phyloP scores from a whole-genome alignment of 1,140 invertebrate species.

The Hypsibius dujardini region DNA sequence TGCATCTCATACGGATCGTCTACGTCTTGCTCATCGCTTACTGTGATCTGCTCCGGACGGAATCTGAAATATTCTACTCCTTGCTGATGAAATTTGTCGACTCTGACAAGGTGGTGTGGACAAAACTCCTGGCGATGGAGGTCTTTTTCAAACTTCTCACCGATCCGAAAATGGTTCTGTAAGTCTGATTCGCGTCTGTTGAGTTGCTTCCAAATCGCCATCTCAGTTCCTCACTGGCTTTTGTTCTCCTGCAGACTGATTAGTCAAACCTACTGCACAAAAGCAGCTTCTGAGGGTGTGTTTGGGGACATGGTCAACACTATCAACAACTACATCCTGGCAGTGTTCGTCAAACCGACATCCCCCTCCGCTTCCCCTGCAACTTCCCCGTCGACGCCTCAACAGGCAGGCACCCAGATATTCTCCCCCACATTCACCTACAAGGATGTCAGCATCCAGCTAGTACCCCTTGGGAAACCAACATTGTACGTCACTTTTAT shows the following conservation, averaged over 20 bases:
- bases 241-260: constrained; percentile 50
- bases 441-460: constrained; percentile 6
- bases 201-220: not conserved
- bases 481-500: not conserved
- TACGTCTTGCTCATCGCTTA: constrained; percentile 46
- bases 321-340: constrained; percentile 1
- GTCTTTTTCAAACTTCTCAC: constrained; percentile 69
- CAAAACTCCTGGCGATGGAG: constrained; percentile 77
- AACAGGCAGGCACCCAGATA: not conserved
- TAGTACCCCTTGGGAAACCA: not conserved
- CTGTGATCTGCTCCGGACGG: constrained; percentile 48
- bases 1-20: constrained; percentile 76
- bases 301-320: constrained; percentile 28
- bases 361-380: not conserved
- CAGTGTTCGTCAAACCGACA: constrained; percentile 9
- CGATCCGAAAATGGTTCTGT: constrained; percentile 11
- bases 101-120: constrained; percentile 86
- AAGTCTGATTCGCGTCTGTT: not conserved
- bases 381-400: not conserved
- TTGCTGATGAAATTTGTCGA: constrained; percentile 91
- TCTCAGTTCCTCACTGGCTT: constrained; percentile 31
- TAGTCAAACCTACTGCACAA: constrained; percentile 81
- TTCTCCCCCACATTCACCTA: not conserved
- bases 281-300: constrained; percentile 70
- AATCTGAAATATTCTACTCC: constrained; percentile 95